A percentile compares a stretch with the other conserved stretches of the same genome.
Evolutionary conservation across 1,140 invertebrate species (phyloP).

Genomic region (Dysdera silvatica): DNA sequence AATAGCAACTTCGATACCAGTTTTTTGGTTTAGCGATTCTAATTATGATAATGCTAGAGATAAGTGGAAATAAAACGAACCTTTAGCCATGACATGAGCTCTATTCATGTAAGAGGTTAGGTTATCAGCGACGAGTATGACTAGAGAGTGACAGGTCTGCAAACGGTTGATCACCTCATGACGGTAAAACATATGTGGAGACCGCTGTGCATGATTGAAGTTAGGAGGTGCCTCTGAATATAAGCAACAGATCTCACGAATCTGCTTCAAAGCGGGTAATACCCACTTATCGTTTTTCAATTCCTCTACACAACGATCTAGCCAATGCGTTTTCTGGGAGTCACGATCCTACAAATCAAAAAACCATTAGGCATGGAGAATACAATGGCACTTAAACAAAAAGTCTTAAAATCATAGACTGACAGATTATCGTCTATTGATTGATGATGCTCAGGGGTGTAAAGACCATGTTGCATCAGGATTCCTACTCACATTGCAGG

Average conservation of each 20-base stretch:
- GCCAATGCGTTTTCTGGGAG: constrained; percentile 89
- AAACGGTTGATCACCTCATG: constrained; percentile 81
- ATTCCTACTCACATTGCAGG: no score
- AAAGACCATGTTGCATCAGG: no score
- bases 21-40: no score
- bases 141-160: constrained; percentile 83
- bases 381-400: no score
- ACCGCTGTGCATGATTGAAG: constrained; percentile 53
- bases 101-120: constrained; percentile 84
- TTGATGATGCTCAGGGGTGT: no score
- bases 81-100: constrained; percentile 61
- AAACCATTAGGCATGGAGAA: neutral
- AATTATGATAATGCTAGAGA: no score
- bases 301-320: constrained; percentile 92
- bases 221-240: constrained; percentile 71
- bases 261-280: constrained; percentile 87
- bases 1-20: neutral
- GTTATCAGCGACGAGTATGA: constrained; percentile 88
- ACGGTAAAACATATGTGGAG: constrained; percentile 49
- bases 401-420: no score
- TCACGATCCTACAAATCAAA: constrained; percentile 67
- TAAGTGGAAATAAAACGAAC: constrained; percentile 38
- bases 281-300: constrained; percentile 84
- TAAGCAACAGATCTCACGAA: constrained; percentile 87
- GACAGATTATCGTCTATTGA: no score